These are phyloP conservation scores for Molanna angustata DNA, from an alignment of 2,888 invertebrate genomes.

Conservation along the genomic window DNA sequence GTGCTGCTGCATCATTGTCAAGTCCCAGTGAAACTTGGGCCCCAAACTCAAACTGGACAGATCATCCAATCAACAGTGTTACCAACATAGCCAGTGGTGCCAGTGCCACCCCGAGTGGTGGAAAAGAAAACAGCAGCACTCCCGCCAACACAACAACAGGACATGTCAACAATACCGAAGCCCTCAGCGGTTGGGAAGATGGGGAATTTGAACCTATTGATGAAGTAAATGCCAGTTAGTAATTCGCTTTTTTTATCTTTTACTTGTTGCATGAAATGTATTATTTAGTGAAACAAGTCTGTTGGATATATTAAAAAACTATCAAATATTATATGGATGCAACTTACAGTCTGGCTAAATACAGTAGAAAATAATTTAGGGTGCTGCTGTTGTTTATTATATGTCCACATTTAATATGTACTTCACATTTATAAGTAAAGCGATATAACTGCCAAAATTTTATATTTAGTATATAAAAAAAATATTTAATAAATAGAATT, in stretches of 20 bases:
- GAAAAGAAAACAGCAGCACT: constrained; percentile 16
- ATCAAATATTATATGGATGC: too few relatives aligned
- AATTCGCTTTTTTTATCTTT: constrained; percentile 5
- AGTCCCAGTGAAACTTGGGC: constrained; percentile 64
- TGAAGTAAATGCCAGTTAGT: constrained; percentile 57
- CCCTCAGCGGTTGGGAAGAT: constrained; percentile 71
- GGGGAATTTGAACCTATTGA: constrained; percentile 79
- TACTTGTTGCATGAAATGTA: too few relatives aligned
- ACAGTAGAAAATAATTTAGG: too few relatives aligned
- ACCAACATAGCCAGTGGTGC: constrained; percentile 13
- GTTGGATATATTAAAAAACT: too few relatives aligned
- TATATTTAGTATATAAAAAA: too few relatives aligned
- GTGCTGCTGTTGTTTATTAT: too few relatives aligned
- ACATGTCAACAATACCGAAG: constrained; percentile 53
- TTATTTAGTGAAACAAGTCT: too few relatives aligned
- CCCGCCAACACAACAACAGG: constrained; percentile 30
- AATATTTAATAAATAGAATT: too few relatives aligned
- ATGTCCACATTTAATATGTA: too few relatives aligned
- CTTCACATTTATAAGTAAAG: too few relatives aligned
- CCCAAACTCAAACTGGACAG: constrained; percentile 48
- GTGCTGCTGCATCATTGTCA: constrained; percentile 54
- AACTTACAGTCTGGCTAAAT: too few relatives aligned
- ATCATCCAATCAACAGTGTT: constrained; percentile 30
- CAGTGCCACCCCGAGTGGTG: constrained; percentile 7
- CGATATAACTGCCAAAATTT: too few relatives aligned